Conservation (phyloP, 2,888 invertebrate species). For the Flexamia atlantica region DNA sequence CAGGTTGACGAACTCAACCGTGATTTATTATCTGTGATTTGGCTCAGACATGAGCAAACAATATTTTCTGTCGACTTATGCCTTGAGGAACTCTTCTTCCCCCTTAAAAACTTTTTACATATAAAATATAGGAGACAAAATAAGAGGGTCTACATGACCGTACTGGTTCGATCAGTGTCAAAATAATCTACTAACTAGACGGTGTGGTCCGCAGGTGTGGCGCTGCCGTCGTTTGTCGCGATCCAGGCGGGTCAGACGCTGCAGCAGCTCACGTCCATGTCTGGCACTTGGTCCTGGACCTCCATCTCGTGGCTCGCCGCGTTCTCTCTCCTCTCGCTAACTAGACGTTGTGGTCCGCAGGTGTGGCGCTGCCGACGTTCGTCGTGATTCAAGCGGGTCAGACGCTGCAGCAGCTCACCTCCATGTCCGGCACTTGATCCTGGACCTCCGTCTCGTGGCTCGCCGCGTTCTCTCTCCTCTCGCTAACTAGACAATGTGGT, state of each 20-base stretch:
- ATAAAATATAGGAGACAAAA: no score
- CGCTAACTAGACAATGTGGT: constrained; percentile 78
- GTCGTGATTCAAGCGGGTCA: constrained; percentile 98
- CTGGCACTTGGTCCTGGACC: constrained; percentile 92
- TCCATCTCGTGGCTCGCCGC: constrained; percentile 88
- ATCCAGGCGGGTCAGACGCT: constrained; percentile 98
- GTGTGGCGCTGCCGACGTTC: constrained; percentile 98
- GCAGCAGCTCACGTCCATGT: constrained; percentile 93
- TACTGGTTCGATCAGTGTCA: constrained; percentile 32
- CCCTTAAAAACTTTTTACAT: no score
- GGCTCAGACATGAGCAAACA: no score
- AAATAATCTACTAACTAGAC: no score
- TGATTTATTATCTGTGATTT: no score
- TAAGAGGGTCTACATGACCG: background rate
- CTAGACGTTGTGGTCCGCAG: constrained; percentile 76
- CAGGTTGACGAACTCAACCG: no score
- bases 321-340: constrained; percentile 90
- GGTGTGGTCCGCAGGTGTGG: constrained; percentile 83
- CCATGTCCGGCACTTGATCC: constrained; percentile 92
- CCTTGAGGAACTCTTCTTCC: no score
- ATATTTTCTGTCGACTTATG: no score
- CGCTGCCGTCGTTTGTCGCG: constrained; percentile 97
- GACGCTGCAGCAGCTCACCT: constrained; percentile 95
- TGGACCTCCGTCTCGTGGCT: constrained; percentile 91
- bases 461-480: constrained; percentile 87